A percentile compares a stretch with the other conserved stretches of the same genome.
phyloP scores from a whole-genome alignment of 2,113 vertebrate species.

The Dicaeum eximium region DNA sequence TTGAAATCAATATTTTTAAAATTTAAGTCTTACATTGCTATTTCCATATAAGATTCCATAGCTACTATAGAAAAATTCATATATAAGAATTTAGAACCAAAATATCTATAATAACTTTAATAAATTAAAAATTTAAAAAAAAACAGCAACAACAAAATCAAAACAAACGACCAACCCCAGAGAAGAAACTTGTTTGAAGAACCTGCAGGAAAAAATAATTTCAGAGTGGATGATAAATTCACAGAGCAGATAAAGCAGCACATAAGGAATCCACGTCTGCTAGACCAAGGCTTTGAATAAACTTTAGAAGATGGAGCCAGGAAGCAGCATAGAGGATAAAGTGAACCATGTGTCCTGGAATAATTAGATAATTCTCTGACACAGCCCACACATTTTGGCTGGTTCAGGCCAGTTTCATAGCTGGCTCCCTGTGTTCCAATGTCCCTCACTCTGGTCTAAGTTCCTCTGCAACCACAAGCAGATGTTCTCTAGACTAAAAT shows the following conservation, averaged over 20 bases:
- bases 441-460: background rate
- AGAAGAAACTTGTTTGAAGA: background rate
- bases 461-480: constrained; percentile 15
- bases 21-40: background rate
- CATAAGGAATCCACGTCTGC: background rate
- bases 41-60: background rate
- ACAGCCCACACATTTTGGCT: constrained; percentile 18
- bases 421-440: background rate
- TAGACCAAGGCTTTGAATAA: background rate
- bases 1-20: background rate
- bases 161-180: background rate
- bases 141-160: background rate
- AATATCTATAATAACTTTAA: background rate
- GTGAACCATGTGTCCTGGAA: background rate
- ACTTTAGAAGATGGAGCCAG: background rate
- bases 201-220: background rate
- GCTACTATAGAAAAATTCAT: background rate
- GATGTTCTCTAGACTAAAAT: background rate
- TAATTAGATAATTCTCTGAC: constrained; percentile 20
- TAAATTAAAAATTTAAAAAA: background rate
- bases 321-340: constrained; percentile 26
- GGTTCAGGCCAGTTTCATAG: background rate
- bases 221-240: background rate
- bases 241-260: background rate
- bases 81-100: background rate